These are phyloP conservation scores for Drosophila triauraria DNA, from an alignment of 1,140 invertebrate genomes.

Conservation along the genomic window DNA sequence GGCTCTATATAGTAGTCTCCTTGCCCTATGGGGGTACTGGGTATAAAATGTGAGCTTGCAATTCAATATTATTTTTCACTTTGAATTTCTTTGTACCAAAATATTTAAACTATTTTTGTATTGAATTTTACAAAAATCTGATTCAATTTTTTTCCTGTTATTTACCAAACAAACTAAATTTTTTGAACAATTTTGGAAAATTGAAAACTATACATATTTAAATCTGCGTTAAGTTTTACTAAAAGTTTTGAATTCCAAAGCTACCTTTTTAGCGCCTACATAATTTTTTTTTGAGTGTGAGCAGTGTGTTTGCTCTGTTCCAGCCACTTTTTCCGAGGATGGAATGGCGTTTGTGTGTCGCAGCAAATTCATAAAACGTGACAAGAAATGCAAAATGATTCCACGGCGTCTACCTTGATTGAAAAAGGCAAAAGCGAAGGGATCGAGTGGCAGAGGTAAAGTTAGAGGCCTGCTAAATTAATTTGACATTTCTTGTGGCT, in stretches of 20 bases:
- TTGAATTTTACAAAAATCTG: too few relatives aligned
- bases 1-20: too few relatives aligned
- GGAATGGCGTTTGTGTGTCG: slow-evolving; percentile 36
- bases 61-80: background rate
- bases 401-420: slow-evolving; percentile 67
- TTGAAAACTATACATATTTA: background rate
- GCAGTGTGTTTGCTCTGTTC: slow-evolving; percentile 22
- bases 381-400: slow-evolving; percentile 69
- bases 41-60: background rate
- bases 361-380: slow-evolving; percentile 81
- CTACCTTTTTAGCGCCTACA: background rate
- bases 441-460: slow-evolving; percentile 51
- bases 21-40: too few relatives aligned
- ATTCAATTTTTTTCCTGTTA: too few relatives aligned
- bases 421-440: slow-evolving; percentile 68
- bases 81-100: background rate
- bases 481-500: slow-evolving; percentile 79
- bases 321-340: slow-evolving; percentile 34
- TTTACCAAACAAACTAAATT: too few relatives aligned
- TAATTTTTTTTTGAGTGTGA: slow-evolving; percentile 9
- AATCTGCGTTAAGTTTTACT: background rate
- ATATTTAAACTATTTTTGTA: background rate
- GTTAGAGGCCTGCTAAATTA: slow-evolving; percentile 71
- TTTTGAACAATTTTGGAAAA: too few relatives aligned
- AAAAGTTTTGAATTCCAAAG: too few relatives aligned